Evolutionary conservation across 2,113 vertebrate genomes (phyloP).

Genomic region (Gobius niger): DNA sequence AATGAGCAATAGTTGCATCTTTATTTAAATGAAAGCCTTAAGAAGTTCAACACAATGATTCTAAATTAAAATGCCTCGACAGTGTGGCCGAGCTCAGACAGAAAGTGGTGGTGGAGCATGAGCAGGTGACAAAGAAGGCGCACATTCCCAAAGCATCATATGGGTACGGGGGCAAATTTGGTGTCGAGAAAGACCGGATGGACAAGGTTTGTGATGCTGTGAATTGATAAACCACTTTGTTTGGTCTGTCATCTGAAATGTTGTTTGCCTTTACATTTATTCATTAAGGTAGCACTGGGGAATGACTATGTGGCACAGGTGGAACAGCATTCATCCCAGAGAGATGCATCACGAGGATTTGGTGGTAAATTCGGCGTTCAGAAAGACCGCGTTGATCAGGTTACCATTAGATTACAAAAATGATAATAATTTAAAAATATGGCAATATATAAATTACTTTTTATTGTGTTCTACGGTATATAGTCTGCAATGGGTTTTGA

Average conservation of each 20-base stretch:
- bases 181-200: slow-evolving; percentile 92
- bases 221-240: neutral
- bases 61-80: slow-evolving; percentile 1
- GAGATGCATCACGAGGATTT: slow-evolving; percentile 87
- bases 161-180: slow-evolving; percentile 94
- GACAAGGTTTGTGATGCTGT: slow-evolving; percentile 80
- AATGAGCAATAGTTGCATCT: no score
- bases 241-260: neutral
- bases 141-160: slow-evolving; percentile 89
- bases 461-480: neutral
- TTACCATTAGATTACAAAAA: slow-evolving; percentile 47
- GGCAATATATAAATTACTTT: neutral
- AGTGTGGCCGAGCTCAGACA: slow-evolving; percentile 88
- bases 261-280: neutral
- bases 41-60: no score
- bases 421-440: no score
- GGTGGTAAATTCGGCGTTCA: slow-evolving; percentile 93
- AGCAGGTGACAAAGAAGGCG: slow-evolving; percentile 87
- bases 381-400: slow-evolving; percentile 90
- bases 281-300: slow-evolving; percentile 85
- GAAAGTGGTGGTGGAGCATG: slow-evolving; percentile 87
- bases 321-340: slow-evolving; percentile 91
- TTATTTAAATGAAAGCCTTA: no score
- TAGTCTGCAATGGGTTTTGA: slow-evolving; percentile 93
- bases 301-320: slow-evolving; percentile 85